Conservation (phyloP, 2,797 vertebrate genomes). For the Notoglanidium macrostoma region DNA sequence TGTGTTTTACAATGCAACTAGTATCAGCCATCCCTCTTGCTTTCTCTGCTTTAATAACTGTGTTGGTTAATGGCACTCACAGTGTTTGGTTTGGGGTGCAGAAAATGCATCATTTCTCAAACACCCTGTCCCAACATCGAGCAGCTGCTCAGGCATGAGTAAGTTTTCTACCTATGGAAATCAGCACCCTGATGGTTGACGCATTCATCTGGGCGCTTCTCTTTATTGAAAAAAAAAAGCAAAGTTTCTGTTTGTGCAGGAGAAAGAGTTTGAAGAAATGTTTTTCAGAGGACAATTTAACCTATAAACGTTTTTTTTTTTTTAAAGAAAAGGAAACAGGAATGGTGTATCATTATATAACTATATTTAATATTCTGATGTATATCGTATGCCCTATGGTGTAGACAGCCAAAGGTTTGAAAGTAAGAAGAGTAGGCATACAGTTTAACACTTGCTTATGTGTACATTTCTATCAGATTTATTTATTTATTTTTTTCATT, state of each 20-base stretch:
- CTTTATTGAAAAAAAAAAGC: too few species aligned
- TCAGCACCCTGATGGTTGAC: not conserved
- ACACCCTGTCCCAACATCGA: not conserved
- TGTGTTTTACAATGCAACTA: not conserved
- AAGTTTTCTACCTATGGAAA: not conserved
- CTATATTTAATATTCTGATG: slow-evolving; percentile 64
- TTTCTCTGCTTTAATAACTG: slow-evolving; percentile 19
- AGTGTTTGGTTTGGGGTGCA: slow-evolving; percentile 15
- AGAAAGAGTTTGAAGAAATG: slow-evolving; percentile 62
- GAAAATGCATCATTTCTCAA: slow-evolving; percentile 24
- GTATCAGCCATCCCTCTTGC: not conserved
- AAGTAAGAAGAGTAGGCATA: not conserved
- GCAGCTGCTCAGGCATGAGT: not conserved
- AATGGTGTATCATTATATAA: slow-evolving; percentile 71
- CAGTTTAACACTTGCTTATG: not conserved
- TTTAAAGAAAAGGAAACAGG: slow-evolving; percentile 67
- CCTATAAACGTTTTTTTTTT: slow-evolving; percentile 67
- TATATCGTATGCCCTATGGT: not conserved
- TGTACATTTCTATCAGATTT: not conserved
- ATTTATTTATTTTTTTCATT: not conserved
- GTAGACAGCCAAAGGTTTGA: not conserved
- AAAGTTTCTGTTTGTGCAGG: slow-evolving; percentile 1
- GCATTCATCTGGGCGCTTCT: too few species aligned
- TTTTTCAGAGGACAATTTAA: slow-evolving; percentile 61
- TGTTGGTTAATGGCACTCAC: slow-evolving; percentile 18